Evolutionary conservation across 2,797 vertebrate species (phyloP).

Genomic region (Erethizon dorsatum): DNA sequence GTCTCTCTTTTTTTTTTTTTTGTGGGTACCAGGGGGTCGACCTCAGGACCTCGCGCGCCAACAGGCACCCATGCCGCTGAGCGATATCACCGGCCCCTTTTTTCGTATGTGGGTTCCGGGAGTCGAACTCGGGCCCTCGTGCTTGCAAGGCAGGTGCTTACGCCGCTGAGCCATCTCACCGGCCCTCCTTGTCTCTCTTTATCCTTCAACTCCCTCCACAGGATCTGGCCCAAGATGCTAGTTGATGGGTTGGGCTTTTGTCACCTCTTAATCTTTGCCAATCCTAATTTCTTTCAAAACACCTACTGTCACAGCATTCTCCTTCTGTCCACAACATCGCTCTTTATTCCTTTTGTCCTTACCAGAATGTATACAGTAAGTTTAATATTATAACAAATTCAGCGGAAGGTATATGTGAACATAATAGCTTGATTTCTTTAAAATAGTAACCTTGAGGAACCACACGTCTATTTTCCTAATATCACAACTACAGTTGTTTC

Average conservation of each 20-base stretch:
- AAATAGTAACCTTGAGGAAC: constrained; percentile 24
- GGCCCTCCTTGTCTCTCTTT: neutral
- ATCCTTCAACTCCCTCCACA: neutral
- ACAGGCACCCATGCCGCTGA: too few species aligned
- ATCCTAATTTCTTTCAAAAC: constrained; percentile 51
- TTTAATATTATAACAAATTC: constrained; percentile 36
- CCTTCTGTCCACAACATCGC: neutral
- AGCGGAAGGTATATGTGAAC: neutral
- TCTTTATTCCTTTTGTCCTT: constrained; percentile 25
- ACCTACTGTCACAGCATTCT: neutral
- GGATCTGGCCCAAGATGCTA: neutral
- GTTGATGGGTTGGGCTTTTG: neutral
- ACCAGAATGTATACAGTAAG: neutral
- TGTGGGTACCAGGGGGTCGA: too few species aligned
- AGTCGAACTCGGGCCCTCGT: too few species aligned
- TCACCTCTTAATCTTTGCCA: neutral
- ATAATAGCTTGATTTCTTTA: constrained; percentile 31
- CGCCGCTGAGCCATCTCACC: too few species aligned
- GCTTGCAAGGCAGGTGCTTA: too few species aligned
- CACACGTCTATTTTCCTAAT: constrained; percentile 2
- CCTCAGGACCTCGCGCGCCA: too few species aligned
- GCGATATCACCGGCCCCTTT: too few species aligned
- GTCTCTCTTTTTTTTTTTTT: neutral
- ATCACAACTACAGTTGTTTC: neutral
- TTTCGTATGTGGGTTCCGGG: too few species aligned